phyloP scores from a whole-genome alignment of 2,113 vertebrate genomes.

The Meles meles region DNA sequence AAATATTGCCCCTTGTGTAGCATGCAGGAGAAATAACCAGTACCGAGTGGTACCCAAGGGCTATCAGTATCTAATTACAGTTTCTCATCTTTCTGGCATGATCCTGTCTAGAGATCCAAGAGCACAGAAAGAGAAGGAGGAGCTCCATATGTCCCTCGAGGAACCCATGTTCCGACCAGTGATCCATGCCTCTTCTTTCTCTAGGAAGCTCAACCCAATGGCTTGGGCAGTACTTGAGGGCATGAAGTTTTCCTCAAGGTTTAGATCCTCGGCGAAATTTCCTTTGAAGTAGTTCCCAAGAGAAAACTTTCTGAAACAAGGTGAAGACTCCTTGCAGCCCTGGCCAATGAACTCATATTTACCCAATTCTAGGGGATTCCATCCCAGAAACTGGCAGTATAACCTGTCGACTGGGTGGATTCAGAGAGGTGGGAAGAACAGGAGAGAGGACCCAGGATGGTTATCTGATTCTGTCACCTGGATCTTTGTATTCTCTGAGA shows the following conservation, averaged over 20 bases:
- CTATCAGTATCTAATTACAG: neutral
- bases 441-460: neutral
- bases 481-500: neutral
- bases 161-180: fast-evolving
- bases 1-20: neutral
- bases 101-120: neutral
- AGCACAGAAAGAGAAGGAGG: neutral
- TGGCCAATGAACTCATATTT: neutral
- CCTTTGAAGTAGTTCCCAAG: neutral
- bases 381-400: neutral
- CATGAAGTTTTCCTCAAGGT: neutral
- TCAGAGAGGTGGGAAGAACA: neutral
- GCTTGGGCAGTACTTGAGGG: neutral
- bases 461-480: too few species aligned
- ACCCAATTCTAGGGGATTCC: neutral
- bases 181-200: neutral
- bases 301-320: neutral
- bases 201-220: neutral
- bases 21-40: neutral
- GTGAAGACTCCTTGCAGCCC: neutral
- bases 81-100: neutral
- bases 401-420: fast-evolving
- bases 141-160: neutral
- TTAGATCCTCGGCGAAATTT: neutral
- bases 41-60: neutral